A percentile compares a stretch with the other conserved stretches of the same genome.
Conservation (phyloP, 2,113 vertebrate species). For the Prochilodus magdalenae region DNA sequence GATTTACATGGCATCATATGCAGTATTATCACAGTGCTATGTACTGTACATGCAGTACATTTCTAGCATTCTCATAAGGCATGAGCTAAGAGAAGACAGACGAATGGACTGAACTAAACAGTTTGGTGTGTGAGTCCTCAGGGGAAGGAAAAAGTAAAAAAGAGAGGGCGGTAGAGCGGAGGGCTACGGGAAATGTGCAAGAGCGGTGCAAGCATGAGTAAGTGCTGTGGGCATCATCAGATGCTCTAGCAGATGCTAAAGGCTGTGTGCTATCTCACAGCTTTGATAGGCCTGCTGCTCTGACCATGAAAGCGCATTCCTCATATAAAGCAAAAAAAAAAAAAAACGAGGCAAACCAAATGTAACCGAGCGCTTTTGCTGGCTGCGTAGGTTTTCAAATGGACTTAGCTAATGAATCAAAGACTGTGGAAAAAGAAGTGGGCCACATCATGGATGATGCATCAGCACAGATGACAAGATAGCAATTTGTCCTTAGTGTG, state of each 20-base stretch:
- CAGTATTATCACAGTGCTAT: no score
- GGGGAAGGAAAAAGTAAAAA: conserved; percentile 8
- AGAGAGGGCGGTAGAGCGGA: conserved; percentile 28
- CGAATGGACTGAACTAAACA: background rate
- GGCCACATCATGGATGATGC: background rate
- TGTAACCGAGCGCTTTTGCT: background rate
- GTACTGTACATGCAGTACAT: background rate
- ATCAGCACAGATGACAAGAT: conserved; percentile 1
- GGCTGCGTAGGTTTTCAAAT: conserved; percentile 9
- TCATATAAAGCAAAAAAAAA: background rate
- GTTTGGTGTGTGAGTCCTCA: background rate
- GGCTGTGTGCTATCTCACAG: conserved; percentile 60
- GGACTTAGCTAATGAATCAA: conserved; percentile 16
- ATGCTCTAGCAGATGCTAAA: conserved; percentile 84
- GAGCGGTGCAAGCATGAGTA: conserved; percentile 70
- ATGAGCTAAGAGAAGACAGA: background rate
- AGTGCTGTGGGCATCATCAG: conserved; percentile 62
- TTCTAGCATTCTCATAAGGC: no score
- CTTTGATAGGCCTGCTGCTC: conserved; percentile 33
- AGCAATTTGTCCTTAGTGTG: background rate
- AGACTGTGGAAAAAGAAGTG: background rate
- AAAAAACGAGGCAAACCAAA: background rate
- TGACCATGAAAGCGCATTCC: conserved; percentile 21
- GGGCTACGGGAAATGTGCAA: conserved; percentile 80
- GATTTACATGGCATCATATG: no score